phyloP scores from a whole-genome alignment of 2,797 vertebrate species.

The Anguilla megastoma region DNA sequence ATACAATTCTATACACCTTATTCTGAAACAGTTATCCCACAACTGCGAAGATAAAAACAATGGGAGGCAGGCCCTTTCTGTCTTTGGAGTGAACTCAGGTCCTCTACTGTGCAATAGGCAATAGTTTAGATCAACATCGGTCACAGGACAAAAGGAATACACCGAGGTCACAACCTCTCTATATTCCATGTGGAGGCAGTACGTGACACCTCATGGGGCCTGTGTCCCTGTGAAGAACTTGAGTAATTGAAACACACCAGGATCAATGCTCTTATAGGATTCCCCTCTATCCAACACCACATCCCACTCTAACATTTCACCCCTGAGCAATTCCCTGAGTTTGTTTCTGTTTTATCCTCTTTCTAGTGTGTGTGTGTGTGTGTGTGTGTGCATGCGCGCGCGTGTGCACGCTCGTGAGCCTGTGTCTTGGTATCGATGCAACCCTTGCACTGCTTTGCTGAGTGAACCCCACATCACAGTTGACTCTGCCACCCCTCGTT shows the following conservation, averaged over 20 bases:
- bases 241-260: slow-evolving; percentile 43
- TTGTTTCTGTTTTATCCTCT: slow-evolving; percentile 16
- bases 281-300: slow-evolving; percentile 42
- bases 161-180: slow-evolving; percentile 39
- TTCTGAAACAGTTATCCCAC: neutral
- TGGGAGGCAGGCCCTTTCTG: neutral
- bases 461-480: slow-evolving; percentile 9
- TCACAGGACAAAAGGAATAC: slow-evolving; percentile 29
- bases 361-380: neutral
- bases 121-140: slow-evolving; percentile 32
- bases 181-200: slow-evolving; percentile 1
- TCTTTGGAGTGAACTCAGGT: neutral
- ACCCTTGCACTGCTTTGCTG: neutral
- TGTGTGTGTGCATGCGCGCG: neutral
- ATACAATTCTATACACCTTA: too few species aligned
- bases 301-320: slow-evolving; percentile 39
- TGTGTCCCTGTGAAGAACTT: slow-evolving; percentile 4
- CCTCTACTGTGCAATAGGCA: neutral
- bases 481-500: slow-evolving; percentile 33
- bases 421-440: slow-evolving; percentile 16
- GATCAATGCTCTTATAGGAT: slow-evolving; percentile 37
- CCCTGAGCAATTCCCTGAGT: slow-evolving; percentile 23
- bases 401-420: slow-evolving; percentile 1
- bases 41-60: neutral
- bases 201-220: slow-evolving; percentile 37